These are phyloP conservation scores for Metaphire vulgaris DNA, from an alignment of 1,140 invertebrate species.

Conservation along the genomic window DNA sequence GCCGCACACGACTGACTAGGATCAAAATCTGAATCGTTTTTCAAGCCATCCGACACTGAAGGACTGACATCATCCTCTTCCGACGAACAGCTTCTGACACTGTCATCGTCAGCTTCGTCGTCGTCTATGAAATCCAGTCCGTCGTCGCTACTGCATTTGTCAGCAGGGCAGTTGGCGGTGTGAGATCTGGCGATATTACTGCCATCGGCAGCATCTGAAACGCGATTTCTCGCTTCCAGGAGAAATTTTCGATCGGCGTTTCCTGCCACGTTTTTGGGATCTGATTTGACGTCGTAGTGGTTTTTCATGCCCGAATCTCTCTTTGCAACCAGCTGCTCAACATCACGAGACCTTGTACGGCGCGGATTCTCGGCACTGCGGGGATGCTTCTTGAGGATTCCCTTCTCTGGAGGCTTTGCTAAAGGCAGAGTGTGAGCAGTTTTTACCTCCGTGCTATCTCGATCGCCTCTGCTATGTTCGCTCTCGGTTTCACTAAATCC, in stretches of 20 bases:
- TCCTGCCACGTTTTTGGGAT: background rate
- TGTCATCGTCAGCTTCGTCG: background rate
- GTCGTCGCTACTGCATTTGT: conserved; percentile 4
- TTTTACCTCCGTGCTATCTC: conserved; percentile 17
- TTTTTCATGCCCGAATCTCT: background rate
- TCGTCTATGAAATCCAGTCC: conserved; percentile 7
- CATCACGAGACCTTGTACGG: background rate
- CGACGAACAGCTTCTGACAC: background rate
- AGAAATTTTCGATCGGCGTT: background rate
- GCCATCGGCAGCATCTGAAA: background rate
- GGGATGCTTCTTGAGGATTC: conserved; percentile 25
- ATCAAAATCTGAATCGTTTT: background rate
- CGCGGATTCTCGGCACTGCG: conserved; percentile 1
- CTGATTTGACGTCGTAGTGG: background rate
- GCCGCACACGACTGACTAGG: background rate
- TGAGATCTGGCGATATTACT: background rate
- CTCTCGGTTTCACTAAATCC: conserved; percentile 15
- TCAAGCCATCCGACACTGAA: background rate
- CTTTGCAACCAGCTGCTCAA: background rate
- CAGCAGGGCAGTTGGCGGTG: background rate
- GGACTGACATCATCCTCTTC: background rate
- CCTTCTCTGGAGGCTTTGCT: conserved; percentile 17
- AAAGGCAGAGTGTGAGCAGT: conserved; percentile 9
- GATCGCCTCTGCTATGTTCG: conserved; percentile 20
- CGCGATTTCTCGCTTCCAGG: background rate